Percentiles rank a stretch among this genome's conserved stretches.
These are phyloP conservation scores for Galemys pyrenaicus DNA, from an alignment of 2,113 vertebrate species.

Conservation along the genomic window DNA sequence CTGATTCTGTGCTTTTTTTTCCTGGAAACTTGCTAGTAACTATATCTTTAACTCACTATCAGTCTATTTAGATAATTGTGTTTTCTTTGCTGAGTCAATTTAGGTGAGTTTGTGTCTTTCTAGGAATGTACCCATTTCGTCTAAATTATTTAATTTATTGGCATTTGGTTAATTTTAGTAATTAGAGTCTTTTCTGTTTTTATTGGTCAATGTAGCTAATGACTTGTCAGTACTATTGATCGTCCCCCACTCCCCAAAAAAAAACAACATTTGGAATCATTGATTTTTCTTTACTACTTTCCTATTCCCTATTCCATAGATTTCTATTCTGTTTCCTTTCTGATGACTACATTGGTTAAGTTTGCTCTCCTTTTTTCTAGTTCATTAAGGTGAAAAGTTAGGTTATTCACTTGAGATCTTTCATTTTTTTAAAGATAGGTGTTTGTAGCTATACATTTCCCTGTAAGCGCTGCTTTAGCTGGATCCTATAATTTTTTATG, in stretches of 20 bases:
- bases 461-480: not conserved
- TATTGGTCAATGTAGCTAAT: not conserved
- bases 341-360: not conserved
- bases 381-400: not conserved
- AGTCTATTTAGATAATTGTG: not conserved
- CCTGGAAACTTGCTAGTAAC: not conserved
- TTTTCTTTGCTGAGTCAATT: not conserved
- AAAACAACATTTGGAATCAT: not conserved
- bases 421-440: not conserved
- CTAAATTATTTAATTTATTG: not conserved
- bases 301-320: not conserved
- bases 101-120: not conserved
- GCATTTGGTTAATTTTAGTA: not conserved
- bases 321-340: not conserved
- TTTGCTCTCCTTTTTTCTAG: not conserved
- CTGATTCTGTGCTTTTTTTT: not conserved
- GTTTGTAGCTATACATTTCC: not conserved
- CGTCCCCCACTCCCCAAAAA: no score
- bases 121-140: not conserved
- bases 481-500: not conserved
- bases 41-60: not conserved
- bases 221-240: not conserved
- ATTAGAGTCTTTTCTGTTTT: not conserved
- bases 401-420: not conserved
- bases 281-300: not conserved